A percentile compares a stretch with the other conserved stretches of the same genome.
Conservation (phyloP, 2,888 invertebrate genomes). For the Oxyscelio sp. region DNA sequence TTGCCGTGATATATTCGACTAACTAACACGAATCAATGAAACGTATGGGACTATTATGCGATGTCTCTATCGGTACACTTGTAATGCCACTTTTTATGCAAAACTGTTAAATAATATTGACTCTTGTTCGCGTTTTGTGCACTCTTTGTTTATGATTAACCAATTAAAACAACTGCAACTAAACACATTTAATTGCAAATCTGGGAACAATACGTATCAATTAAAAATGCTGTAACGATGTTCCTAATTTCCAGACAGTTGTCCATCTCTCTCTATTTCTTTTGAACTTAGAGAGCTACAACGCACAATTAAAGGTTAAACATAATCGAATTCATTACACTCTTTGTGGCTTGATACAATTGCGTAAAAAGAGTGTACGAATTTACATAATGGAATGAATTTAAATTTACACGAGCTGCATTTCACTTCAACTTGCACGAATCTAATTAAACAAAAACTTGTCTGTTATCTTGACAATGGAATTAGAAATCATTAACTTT, state of each 20-base stretch:
- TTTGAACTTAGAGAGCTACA: conserved; percentile 18
- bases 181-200: too few relatives aligned
- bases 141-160: too few relatives aligned
- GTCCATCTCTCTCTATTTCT: too few relatives aligned
- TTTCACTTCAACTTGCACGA: conserved; percentile 31
- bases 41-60: conserved; percentile 49
- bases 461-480: background rate
- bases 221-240: too few relatives aligned
- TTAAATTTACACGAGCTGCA: conserved; percentile 50
- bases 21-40: conserved; percentile 62
- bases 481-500: background rate
- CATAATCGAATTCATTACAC: conserved; percentile 40
- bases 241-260: too few relatives aligned
- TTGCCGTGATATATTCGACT: conserved; percentile 44
- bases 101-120: conserved; percentile 29
- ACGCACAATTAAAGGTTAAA: conserved; percentile 36
- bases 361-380: conserved; percentile 44
- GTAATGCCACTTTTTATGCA: conserved; percentile 27
- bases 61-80: conserved; percentile 3
- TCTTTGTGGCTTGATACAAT: conserved; percentile 34
- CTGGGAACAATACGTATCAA: too few relatives aligned
- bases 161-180: too few relatives aligned
- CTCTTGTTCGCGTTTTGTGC: too few relatives aligned
- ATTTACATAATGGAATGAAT: conserved; percentile 50
- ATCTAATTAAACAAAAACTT: conserved; percentile 34